Base-by-base conservation (phyloP, 2,113 vertebrate genomes). In the Sardina pilchardus region DNA sequence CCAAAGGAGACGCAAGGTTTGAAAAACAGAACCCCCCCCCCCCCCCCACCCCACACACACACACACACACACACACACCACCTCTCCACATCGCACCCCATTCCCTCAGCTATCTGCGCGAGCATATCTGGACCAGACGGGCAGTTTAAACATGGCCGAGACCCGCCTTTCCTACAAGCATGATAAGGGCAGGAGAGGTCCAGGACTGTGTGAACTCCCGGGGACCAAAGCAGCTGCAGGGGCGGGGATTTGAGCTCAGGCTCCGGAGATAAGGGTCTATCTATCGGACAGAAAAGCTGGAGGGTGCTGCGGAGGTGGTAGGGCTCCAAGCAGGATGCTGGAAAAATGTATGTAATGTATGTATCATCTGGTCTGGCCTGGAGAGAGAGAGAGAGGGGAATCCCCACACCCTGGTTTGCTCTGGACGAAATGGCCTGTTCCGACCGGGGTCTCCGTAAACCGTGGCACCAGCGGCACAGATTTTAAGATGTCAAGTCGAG, bases 1-100 rank as follows among this genome's bases (percentile, higher is more conserved):
- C 59, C 71, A 45, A 81, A 82, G 59, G 71, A 85, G 45, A 84
- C 59, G 34, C 84, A 83, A 43, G 59, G 59, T 30, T 83, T 48
- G 19, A 56, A 30, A 87, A 83, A 78, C 82, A 24, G 63, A 82
- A 42, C 85, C 21, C 14, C 19, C 44, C 71, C 43, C 43, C 44
- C 50, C 34, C 78, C n/a, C 67, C 80, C 6, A 24, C 34, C 47
- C 21, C 45, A n/a, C n/a, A n/a, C n/a, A n/a, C n/a, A n/a, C n/a
- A n/a, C n/a, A n/a, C n/a, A n/a, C n/a, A n/a, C n/a, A n/a, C n/a
- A n/a, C n/a, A n/a, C n/a, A 53, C 47, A 53, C 19, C 48, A 34
- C 50, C 50, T 21, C 14, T 36, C 71, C 71, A 16, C 71, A 78
- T 78, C 71, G 30, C 71, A 63, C 71, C 71, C 30, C 14, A 34